A percentile compares a stretch with the other conserved stretches of the same genome.
phyloP scores from a whole-genome alignment of 1,140 invertebrate genomes.

The honey bee (Apis mellifera) region DNA sequence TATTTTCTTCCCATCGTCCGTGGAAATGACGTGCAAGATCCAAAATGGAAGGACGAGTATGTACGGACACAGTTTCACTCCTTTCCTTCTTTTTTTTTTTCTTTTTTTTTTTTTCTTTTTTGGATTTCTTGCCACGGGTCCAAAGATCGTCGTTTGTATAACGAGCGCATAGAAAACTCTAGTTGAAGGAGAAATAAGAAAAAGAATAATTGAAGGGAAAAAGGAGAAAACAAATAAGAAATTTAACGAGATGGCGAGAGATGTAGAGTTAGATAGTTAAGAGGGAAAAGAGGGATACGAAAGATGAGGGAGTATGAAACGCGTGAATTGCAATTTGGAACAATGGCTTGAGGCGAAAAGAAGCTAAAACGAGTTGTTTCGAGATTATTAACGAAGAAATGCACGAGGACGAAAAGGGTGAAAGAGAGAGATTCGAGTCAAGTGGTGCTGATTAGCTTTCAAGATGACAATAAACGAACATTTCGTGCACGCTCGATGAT shows the following conservation, averaged over 20 bases:
- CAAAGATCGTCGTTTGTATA: slow-evolving; percentile 75
- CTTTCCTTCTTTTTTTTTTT: slow-evolving; percentile 30
- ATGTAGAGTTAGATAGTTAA: slow-evolving; percentile 51
- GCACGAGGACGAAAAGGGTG: slow-evolving; percentile 9
- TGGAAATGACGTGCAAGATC: neutral
- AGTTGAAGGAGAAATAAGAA: slow-evolving; percentile 42
- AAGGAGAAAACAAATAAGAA: neutral
- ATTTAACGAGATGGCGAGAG: neutral
- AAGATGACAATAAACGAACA: slow-evolving; percentile 79
- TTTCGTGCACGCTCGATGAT: slow-evolving; percentile 69
- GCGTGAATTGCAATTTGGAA: slow-evolving; percentile 47
- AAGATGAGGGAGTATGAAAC: slow-evolving; percentile 62
- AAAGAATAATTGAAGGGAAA: slow-evolving; percentile 1
- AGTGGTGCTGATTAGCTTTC: slow-evolving; percentile 72
- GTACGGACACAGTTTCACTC: neutral
- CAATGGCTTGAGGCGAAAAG: slow-evolving; percentile 8
- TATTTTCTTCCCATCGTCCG: neutral
- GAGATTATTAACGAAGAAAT: slow-evolving; percentile 48
- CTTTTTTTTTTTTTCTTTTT: slow-evolving; percentile 51
- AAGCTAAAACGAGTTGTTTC: slow-evolving; percentile 1
- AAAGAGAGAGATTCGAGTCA: slow-evolving; percentile 42
- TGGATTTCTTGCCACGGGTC: slow-evolving; percentile 78
- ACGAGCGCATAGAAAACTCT: slow-evolving; percentile 56
- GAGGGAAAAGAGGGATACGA: slow-evolving; percentile 61
- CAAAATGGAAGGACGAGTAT: neutral